phyloP scores from a whole-genome alignment of 1,140 invertebrate species.

The Calosoma granatense region DNA sequence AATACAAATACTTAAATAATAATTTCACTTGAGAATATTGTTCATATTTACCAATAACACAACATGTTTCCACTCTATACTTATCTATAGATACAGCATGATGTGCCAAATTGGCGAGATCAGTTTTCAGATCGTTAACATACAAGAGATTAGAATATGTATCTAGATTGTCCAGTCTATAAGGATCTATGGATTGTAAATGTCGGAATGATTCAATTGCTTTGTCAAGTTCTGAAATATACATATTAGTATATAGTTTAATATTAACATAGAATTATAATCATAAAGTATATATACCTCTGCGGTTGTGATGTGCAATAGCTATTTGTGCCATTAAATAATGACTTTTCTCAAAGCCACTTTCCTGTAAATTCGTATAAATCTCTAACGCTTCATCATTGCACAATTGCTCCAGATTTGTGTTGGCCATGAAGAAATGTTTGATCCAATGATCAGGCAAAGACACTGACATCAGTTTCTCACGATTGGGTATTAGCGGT shows the following conservation, averaged over 20 bases:
- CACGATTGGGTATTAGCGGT: conserved; percentile 70
- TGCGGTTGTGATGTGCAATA: conserved; percentile 82
- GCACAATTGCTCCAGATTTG: conserved; percentile 81
- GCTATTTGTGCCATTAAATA: conserved; percentile 90
- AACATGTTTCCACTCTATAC: conserved; percentile 95
- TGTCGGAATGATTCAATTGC: conserved; percentile 76
- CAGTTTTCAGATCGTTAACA: conserved; percentile 85
- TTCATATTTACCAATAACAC: conserved; percentile 75
- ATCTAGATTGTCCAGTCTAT: conserved; percentile 89
- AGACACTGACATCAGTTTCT: conserved; percentile 50
- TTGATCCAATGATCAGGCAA: conserved; percentile 92
- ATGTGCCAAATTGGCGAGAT: conserved; percentile 89
- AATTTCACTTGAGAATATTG: background rate
- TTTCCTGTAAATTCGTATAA: conserved; percentile 62
- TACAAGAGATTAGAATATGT: conserved; percentile 95
- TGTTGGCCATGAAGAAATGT: conserved; percentile 83
- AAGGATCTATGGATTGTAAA: conserved; percentile 80
- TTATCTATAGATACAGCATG: conserved; percentile 90
- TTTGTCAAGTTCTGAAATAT: conserved; percentile 72
- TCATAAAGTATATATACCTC: conserved; percentile 47
- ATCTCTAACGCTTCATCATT: conserved; percentile 82
- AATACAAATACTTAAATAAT: conserved; percentile 11
- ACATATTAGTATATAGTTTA: background rate
- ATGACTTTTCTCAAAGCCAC: conserved; percentile 76
- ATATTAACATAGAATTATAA: background rate